phyloP scores from a whole-genome alignment of 2,888 invertebrate species.

The Linhomoeus sp. region DNA sequence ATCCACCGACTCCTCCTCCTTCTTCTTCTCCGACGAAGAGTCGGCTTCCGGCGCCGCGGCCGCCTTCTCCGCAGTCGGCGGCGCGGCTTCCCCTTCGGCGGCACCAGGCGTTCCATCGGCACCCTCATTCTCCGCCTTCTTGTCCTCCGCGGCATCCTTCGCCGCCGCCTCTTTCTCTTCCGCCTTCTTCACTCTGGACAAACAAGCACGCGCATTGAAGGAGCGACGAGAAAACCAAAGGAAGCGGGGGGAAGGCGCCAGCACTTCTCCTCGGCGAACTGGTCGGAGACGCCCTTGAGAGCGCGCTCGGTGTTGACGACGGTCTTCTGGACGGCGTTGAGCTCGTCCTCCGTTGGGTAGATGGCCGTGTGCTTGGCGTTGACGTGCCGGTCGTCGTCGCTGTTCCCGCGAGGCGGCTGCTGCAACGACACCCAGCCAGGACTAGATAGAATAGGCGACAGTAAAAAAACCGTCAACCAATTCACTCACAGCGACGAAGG shows the following conservation, averaged over 20 bases:
- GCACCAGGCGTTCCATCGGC: neutral
- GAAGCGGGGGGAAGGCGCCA: too few species aligned
- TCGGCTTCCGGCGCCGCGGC: too few species aligned
- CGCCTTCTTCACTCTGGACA: too few species aligned
- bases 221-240: too few species aligned
- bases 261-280: constrained; percentile 39
- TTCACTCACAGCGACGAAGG: neutral
- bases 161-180: neutral
- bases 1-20: constrained; percentile 36
- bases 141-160: neutral
- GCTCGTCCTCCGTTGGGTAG: constrained; percentile 72
- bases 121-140: neutral
- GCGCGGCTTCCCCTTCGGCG: neutral
- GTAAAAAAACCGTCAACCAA: too few species aligned
- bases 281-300: constrained; percentile 75
- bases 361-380: constrained; percentile 62
- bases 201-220: too few species aligned
- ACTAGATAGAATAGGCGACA: too few species aligned
- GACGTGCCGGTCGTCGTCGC: constrained; percentile 85
- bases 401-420: constrained; percentile 59
- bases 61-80: neutral
- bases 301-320: constrained; percentile 87
- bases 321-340: constrained; percentile 54
- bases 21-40: neutral
- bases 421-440: too few species aligned